Percentiles rank a stretch among this genome's conserved stretches.
These are phyloP conservation scores for Diarsia rubi DNA, from an alignment of 2,888 invertebrate species.

Conservation along the genomic window DNA sequence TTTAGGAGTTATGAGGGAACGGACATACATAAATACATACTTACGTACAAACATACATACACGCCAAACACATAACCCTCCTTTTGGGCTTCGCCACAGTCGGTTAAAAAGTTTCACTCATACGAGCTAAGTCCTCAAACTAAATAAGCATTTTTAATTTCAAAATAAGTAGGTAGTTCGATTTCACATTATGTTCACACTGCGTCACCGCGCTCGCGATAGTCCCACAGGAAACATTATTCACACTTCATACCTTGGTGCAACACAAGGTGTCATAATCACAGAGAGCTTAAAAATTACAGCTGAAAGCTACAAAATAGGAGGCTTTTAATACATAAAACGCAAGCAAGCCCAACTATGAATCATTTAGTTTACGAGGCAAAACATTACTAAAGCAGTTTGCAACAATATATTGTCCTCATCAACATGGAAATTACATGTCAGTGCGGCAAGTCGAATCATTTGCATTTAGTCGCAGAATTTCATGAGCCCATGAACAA, in stretches of 20 bases:
- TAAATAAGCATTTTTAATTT: background rate
- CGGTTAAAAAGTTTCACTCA: background rate
- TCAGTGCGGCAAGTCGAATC: conserved; percentile 19
- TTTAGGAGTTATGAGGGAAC: too few species aligned
- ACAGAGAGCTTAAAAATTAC: background rate
- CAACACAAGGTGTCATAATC: background rate
- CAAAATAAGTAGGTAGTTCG: background rate
- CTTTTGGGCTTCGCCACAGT: too few species aligned
- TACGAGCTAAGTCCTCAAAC: background rate
- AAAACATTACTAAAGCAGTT: conserved; percentile 5
- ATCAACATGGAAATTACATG: conserved; percentile 52
- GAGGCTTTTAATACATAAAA: background rate
- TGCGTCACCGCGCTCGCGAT: background rate
- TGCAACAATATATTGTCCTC: conserved; percentile 24
- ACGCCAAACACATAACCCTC: too few species aligned
- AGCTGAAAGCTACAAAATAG: background rate
- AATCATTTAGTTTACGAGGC: conserved; percentile 13
- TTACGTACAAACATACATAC: too few species aligned
- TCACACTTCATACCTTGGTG: background rate
- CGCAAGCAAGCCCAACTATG: background rate
- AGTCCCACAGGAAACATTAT: background rate
- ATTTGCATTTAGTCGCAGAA: conserved; percentile 41
- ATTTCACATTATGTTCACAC: background rate
- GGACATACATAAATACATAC: too few species aligned
- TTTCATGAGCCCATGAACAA: conserved; percentile 30